Conservation (phyloP, 2,888 invertebrate genomes). For the Ommatoiulus sabulosus region DNA sequence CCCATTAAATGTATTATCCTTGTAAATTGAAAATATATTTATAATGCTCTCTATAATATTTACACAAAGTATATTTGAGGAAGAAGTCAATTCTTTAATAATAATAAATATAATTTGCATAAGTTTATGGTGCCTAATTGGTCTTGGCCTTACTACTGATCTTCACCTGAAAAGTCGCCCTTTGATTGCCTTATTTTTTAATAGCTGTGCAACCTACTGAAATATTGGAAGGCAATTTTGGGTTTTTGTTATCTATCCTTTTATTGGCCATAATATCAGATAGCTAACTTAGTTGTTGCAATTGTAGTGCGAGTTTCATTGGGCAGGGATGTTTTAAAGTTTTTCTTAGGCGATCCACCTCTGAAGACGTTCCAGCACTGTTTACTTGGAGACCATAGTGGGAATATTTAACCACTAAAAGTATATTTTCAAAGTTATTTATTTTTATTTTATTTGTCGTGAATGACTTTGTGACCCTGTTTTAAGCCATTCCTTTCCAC, state of each 20-base stretch:
- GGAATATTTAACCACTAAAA: not conserved
- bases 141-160: constrained; percentile 47
- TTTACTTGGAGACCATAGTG: not conserved
- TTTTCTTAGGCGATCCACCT: not conserved
- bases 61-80: constrained; percentile 45
- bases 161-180: constrained; percentile 42
- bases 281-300: not conserved
- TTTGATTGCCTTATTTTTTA: constrained; percentile 53
- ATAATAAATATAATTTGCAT: constrained; percentile 52
- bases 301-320: not conserved
- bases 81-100: constrained; percentile 14
- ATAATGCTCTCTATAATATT: constrained; percentile 44
- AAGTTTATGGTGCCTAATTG: constrained; percentile 52
- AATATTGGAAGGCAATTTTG: not conserved
- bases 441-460: not conserved
- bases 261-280: constrained; percentile 6
- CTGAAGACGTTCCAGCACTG: not conserved
- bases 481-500: constrained; percentile 23
- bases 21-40: constrained; percentile 38
- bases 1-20: not conserved
- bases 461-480: not conserved
- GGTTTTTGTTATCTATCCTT: constrained; percentile 23
- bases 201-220: constrained; percentile 21
- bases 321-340: not conserved
- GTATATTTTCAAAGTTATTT: constrained; percentile 36